A percentile compares a stretch with the other conserved stretches of the same genome.
Conservation (phyloP, 2,113 vertebrate genomes). For the Salminus brasiliensis region DNA sequence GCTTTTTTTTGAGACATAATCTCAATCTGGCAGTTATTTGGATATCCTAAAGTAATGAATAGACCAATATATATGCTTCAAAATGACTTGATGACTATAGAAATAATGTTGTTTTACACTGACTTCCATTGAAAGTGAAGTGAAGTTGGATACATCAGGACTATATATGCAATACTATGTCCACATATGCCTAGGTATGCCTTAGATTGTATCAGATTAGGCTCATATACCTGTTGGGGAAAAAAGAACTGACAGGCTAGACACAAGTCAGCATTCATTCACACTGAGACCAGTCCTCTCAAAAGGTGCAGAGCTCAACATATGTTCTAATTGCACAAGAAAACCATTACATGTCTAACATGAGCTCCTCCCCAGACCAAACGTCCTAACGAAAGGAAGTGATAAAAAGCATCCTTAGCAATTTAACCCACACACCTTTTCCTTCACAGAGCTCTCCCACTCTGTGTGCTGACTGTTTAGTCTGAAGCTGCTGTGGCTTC, state of each 20-base stretch:
- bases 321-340: not conserved
- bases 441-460: not conserved
- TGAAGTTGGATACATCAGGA: too few relatives aligned
- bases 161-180: too few relatives aligned
- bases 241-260: not conserved
- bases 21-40: too few relatives aligned
- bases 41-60: too few relatives aligned
- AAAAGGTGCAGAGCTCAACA: not conserved
- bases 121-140: too few relatives aligned
- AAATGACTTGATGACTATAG: too few relatives aligned
- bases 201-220: not conserved
- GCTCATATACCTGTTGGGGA: not conserved
- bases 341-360: slow-evolving; percentile 11
- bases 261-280: not conserved
- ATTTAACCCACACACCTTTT: slow-evolving; percentile 21
- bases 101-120: too few relatives aligned
- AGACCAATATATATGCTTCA: too few relatives aligned
- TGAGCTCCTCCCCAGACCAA: not conserved
- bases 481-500: not conserved
- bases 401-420: not conserved
- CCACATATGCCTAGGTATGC: too few relatives aligned
- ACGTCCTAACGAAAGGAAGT: not conserved
- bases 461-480: slow-evolving; percentile 6
- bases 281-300: not conserved
- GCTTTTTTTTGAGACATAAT: too few relatives aligned